Evolutionary conservation across 2,888 invertebrate genomes (phyloP).

Genomic region (Drosophila antonietae): DNA sequence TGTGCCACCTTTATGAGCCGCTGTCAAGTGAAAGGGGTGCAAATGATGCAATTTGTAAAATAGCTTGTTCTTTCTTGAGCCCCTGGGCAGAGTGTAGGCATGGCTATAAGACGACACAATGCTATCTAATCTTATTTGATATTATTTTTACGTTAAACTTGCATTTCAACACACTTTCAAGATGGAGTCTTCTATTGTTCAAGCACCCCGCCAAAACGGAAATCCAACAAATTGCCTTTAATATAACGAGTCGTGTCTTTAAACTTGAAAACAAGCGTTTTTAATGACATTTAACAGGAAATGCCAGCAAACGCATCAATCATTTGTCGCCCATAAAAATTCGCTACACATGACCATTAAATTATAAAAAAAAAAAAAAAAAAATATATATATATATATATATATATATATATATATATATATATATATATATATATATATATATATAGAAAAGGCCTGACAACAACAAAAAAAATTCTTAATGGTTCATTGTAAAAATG

Average conservation of each 20-base stretch:
- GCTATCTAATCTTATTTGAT: constrained; percentile 80
- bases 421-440: constrained; percentile 18
- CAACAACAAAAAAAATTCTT: constrained; percentile 41
- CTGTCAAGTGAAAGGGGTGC: constrained; percentile 72
- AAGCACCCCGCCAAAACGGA: constrained; percentile 7
- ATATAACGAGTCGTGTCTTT: constrained; percentile 48
- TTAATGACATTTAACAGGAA: constrained; percentile 78
- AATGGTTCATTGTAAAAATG: constrained; percentile 73
- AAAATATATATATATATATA: constrained; percentile 22
- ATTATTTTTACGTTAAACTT: constrained; percentile 80
- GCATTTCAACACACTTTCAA: constrained; percentile 71
- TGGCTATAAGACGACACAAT: constrained; percentile 66
- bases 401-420: constrained; percentile 18
- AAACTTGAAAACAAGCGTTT: constrained; percentile 52
- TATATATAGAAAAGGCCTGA: constrained; percentile 28
- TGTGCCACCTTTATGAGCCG: constrained; percentile 25
- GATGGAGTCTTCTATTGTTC: constrained; percentile 24
- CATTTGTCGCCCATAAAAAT: constrained; percentile 81
- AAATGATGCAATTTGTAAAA: constrained; percentile 77
- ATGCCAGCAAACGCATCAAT: constrained; percentile 75
- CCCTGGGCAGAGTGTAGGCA: constrained; percentile 22
- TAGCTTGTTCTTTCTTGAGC: constrained; percentile 65
- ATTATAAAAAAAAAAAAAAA: constrained; percentile 50
- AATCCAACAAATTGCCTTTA: constrained; percentile 52
- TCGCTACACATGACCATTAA: constrained; percentile 78